Evolutionary conservation across 1,140 invertebrate species (phyloP).

Genomic region (Druon quercuslanigerum): DNA sequence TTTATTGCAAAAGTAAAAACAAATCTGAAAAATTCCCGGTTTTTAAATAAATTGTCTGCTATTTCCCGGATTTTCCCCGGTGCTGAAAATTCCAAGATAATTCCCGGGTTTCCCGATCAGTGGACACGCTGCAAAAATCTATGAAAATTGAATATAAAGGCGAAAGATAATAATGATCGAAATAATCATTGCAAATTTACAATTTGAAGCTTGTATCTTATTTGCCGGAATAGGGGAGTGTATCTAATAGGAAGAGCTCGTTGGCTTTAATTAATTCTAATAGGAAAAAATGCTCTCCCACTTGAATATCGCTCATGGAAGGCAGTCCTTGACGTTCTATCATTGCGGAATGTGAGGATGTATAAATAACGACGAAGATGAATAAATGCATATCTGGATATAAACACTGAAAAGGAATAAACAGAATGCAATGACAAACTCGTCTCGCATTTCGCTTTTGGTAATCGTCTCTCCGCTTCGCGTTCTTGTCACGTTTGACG

Average conservation of each 20-base stretch:
- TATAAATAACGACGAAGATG: background rate
- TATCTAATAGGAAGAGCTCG: background rate
- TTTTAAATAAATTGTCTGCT: too few species aligned
- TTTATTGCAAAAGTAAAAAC: too few species aligned
- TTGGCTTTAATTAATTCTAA: conserved; percentile 1
- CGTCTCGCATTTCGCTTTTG: background rate
- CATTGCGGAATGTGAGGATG: background rate
- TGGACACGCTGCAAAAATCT: too few species aligned
- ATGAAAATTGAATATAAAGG: too few species aligned
- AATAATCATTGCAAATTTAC: too few species aligned
- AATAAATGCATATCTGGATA: background rate
- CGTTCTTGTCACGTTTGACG: conserved; percentile 4
- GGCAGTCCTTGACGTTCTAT: background rate
- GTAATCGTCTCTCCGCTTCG: conserved; percentile 11
- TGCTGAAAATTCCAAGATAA: too few species aligned
- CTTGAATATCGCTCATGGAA: background rate
- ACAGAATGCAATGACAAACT: background rate
- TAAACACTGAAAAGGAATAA: background rate
- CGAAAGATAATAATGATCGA: too few species aligned
- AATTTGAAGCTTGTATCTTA: too few species aligned
- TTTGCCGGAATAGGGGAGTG: background rate
- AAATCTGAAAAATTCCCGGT: too few species aligned
- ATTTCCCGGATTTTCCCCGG: too few species aligned
- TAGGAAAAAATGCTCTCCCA: background rate
- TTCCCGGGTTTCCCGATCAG: too few species aligned